Base-by-base conservation (phyloP, 1,140 invertebrate genomes). In the Brachystomella parvula region DNA sequence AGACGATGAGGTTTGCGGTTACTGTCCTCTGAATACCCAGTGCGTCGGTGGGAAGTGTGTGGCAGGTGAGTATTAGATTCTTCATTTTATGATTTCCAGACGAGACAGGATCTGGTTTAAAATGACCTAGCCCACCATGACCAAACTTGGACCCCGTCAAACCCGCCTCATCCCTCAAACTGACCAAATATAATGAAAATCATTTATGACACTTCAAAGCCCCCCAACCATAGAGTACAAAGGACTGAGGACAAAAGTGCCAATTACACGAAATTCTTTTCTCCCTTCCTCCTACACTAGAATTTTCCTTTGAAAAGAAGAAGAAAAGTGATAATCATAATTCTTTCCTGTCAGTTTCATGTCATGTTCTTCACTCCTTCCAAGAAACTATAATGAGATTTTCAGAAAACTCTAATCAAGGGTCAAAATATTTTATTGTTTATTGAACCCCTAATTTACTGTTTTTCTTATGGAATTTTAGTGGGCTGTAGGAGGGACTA, bases 401-500 rank as follows among this genome's bases (percentile, higher is more conserved):
- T 24, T 26, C n/a, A n/a, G n/a, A n/a, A n/a, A n/a, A n/a, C n/a
- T n/a, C n/a, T n/a, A n/a, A n/a, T n/a, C n/a, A n/a, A n/a, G n/a
- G n/a, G 39, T n/a, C n/a, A 44, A 44, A 44, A 44, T 44, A n/a
- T n/a, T 44, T 44, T 44, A 12, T 19, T 60, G 17, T 33, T 60
- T 31, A 19, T 29, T 29, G 28, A 60, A 6, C 61, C 26, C 28
- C 53, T 24, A 6, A 6, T 53, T 53, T 6, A 53, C 6, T 53
- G 49, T 26, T 26, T 6, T 19, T 53, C 24, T 19, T 24, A 15
- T 6, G 12, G 12, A 53, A 53, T 19, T 53, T 9, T 26, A 71
- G 73, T 76, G 21, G 76, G 75, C 47, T 78, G 76, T 49, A 70
- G 70, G 2, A 62, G 64, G 21, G 72, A 79, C 61, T 63, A 71